A percentile compares a stretch with the other conserved stretches of the same genome.
These are phyloP conservation scores for Desmodus rotundus DNA, from an alignment of 2,113 vertebrate species.

Conservation along the genomic window DNA sequence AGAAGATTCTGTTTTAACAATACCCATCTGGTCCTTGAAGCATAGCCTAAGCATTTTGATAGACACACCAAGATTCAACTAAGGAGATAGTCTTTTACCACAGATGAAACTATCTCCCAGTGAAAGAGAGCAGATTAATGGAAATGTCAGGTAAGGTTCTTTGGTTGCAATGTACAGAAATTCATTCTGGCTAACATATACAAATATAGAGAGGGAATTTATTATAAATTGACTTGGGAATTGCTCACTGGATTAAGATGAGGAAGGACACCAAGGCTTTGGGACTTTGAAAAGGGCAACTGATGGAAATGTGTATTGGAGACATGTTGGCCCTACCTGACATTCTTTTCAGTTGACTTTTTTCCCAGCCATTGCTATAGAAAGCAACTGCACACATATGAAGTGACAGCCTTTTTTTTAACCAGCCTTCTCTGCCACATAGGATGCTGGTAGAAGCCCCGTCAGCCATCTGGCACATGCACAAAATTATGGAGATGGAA, in stretches of 20 bases:
- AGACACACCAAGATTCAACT: not conserved
- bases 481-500: not conserved
- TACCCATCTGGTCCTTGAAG: slow-evolving; percentile 21
- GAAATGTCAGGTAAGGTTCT: slow-evolving; percentile 18
- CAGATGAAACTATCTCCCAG: slow-evolving; percentile 26
- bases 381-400: not conserved
- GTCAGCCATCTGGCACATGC: not conserved
- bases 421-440: fast-evolving
- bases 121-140: slow-evolving; percentile 46
- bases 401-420: not conserved
- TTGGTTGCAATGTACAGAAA: not conserved
- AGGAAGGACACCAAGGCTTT: not conserved
- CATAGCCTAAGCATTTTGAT: not conserved
- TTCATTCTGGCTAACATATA: not conserved
- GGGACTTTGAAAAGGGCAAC: not conserved
- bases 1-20: slow-evolving; percentile 57
- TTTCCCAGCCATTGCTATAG: not conserved
- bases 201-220: not conserved
- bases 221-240: not conserved
- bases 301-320: not conserved
- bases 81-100: not conserved
- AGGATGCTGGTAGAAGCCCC: not conserved
- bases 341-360: not conserved
- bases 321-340: not conserved
- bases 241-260: not conserved